Conservation (phyloP, 1,140 invertebrate genomes). For the Scaptodrosophila lebanonensis region DNA sequence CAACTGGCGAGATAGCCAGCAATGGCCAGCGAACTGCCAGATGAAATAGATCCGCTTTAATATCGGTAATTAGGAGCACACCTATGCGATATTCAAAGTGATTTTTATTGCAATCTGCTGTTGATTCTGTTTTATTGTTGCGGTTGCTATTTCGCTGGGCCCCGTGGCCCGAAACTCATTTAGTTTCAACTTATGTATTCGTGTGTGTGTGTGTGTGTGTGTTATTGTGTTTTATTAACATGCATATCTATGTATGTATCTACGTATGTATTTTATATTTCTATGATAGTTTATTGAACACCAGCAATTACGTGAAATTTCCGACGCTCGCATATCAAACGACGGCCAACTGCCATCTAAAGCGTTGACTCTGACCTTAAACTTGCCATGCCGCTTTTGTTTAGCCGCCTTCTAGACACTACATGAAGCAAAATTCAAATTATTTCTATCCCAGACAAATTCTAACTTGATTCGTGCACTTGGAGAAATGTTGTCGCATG, state of each 20-base stretch:
- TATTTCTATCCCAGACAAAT: too few species aligned
- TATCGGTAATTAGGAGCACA: conserved; percentile 75
- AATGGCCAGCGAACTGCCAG: conserved; percentile 11
- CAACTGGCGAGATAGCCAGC: too few species aligned
- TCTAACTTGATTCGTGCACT: too few species aligned
- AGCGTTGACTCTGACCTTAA: conserved; percentile 69
- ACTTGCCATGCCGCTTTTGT: conserved; percentile 65
- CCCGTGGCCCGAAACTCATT: conserved; percentile 71
- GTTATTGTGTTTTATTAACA: conserved; percentile 21
- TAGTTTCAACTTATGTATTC: conserved; percentile 65
- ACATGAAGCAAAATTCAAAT: too few species aligned
- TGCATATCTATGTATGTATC: conserved; percentile 11
- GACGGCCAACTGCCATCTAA: conserved; percentile 9
- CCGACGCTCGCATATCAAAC: conserved; percentile 48
- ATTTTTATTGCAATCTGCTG: conserved; percentile 63
- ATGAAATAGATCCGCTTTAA: conserved; percentile 75
- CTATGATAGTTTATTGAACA: conserved; percentile 53
- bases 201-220: conserved; percentile 13
- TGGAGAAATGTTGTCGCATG: too few species aligned
- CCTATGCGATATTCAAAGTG: conserved; percentile 74
- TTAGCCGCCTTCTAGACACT: too few species aligned
- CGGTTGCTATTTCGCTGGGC: conserved; percentile 52
- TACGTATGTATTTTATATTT: conserved; percentile 33
- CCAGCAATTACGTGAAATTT: conserved; percentile 43
- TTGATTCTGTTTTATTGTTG: conserved; percentile 49